Conservation (phyloP, 2,113 vertebrate species). For the Mirounga angustirostris region DNA sequence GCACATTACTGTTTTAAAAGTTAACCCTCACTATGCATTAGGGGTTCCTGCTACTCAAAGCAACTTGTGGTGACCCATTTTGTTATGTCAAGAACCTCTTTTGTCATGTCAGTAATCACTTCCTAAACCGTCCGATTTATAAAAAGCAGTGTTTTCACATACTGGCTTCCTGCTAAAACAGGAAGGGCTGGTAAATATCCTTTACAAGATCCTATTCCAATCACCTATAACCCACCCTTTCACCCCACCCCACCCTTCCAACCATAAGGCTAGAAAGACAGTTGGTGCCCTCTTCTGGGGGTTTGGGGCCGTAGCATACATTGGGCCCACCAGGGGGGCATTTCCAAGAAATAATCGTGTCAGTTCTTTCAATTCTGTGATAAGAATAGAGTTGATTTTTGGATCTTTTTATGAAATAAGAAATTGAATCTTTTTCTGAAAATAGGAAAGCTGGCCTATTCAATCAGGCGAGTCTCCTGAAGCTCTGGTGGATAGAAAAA, state of each 20-base stretch:
- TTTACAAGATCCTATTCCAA: background rate
- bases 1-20: conserved; percentile 12
- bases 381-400: background rate
- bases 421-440: conserved; percentile 11
- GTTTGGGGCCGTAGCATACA: background rate
- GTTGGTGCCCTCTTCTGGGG: conserved; percentile 63
- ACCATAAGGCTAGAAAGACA: conserved; percentile 17
- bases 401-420: conserved; percentile 1
- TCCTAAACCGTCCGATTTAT: conserved; percentile 20
- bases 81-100: background rate
- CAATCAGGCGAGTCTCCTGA: background rate
- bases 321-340: background rate
- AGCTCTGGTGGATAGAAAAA: background rate
- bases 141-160: background rate
- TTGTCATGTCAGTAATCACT: background rate
- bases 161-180: conserved; percentile 54
- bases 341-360: conserved; percentile 23
- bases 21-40: background rate
- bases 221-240: background rate
- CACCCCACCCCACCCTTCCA: background rate
- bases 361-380: conserved; percentile 52
- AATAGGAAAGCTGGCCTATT: conserved; percentile 46
- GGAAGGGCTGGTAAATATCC: background rate
- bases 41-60: conserved; percentile 6
- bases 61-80: background rate